A percentile compares a stretch with the other conserved stretches of the same genome.
Conservation (phyloP, 2,113 vertebrate species). For the Eulemur rufifrons region DNA sequence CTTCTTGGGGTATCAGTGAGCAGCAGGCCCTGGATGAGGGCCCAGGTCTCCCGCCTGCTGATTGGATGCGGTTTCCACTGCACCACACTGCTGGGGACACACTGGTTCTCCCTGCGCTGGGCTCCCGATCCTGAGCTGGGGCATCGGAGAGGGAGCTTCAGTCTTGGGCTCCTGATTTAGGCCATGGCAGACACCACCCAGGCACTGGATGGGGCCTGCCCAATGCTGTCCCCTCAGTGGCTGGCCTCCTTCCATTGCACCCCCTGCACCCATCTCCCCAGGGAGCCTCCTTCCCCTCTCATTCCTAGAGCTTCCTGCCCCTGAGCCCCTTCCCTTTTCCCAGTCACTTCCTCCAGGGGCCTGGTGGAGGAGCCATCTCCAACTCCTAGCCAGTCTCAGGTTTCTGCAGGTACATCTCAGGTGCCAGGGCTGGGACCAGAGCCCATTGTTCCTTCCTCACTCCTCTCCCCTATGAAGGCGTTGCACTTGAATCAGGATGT, state of each 20-base stretch:
- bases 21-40: neutral
- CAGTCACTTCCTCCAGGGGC: neutral
- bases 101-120: neutral
- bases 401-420: neutral
- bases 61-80: neutral
- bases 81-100: slow-evolving; percentile 12
- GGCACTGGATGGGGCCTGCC: neutral
- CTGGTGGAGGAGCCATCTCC: neutral
- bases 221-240: neutral
- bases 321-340: neutral
- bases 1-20: slow-evolving; percentile 1
- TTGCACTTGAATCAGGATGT: neutral
- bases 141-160: neutral
- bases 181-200: neutral
- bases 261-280: neutral
- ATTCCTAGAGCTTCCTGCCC: neutral
- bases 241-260: neutral
- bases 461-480: neutral
- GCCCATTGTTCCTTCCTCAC: neutral
- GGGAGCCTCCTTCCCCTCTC: neutral
- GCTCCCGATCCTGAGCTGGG: neutral
- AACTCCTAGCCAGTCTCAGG: neutral
- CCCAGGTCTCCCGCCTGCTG: neutral
- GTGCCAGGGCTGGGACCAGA: neutral
- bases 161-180: neutral